phyloP scores from a whole-genome alignment of 2,797 vertebrate species.

The Vireo griseus region DNA sequence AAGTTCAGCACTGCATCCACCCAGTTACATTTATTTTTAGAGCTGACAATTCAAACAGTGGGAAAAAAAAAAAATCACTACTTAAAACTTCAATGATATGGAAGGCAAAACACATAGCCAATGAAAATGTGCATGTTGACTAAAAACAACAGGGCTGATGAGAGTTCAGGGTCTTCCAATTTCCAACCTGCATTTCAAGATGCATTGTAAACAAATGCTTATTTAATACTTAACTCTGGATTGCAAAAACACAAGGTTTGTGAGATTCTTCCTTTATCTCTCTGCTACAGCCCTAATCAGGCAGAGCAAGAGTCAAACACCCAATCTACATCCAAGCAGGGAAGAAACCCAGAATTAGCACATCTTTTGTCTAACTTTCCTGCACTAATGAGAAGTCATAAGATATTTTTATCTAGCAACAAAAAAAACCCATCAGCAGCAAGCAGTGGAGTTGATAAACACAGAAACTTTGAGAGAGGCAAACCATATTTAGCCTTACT shows the following conservation, averaged over 20 bases:
- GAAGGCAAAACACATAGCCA: neutral
- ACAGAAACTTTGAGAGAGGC: neutral
- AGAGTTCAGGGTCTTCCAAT: neutral
- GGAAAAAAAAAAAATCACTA: neutral
- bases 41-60: neutral
- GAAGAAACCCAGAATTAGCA: neutral
- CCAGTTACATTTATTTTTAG: neutral
- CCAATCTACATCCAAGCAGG: neutral
- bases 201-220: neutral
- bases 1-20: neutral
- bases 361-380: neutral
- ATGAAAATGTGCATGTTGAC: neutral
- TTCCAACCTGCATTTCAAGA: neutral
- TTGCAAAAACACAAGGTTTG: neutral
- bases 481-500: neutral
- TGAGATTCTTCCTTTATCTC: constrained; percentile 59
- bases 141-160: neutral
- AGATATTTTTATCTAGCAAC: neutral
- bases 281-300: neutral
- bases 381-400: neutral
- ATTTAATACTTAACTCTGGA: neutral
- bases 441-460: neutral
- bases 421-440: neutral
- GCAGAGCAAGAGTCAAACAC: neutral
- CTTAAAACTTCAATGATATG: neutral